Conservation (phyloP, 1,140 invertebrate genomes). For the Zaprionus davidi region DNA sequence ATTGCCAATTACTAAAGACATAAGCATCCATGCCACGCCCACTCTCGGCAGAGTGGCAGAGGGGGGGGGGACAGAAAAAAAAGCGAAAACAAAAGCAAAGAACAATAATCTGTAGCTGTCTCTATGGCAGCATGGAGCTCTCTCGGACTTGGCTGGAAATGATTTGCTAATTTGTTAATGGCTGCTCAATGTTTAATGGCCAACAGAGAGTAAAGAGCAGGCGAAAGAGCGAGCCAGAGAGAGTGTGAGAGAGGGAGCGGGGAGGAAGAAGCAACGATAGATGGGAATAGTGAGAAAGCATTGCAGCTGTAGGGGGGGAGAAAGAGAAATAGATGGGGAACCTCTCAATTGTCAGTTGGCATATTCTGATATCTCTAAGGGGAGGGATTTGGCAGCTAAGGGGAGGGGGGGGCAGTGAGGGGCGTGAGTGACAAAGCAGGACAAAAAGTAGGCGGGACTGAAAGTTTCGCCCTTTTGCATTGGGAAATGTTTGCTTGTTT, state of each 20-base stretch:
- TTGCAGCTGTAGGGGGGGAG: neutral
- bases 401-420: no score
- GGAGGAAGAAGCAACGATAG: neutral
- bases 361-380: conserved; percentile 21
- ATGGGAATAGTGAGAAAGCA: neutral
- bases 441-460: neutral
- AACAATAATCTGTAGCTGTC: conserved; percentile 36
- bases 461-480: conserved; percentile 16
- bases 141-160: conserved; percentile 36
- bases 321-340: conserved; percentile 3
- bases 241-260: neutral
- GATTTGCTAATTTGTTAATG: conserved; percentile 67
- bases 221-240: neutral
- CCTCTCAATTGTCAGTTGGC: conserved; percentile 30
- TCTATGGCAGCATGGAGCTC: conserved; percentile 9
- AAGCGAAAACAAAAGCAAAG: conserved; percentile 22
- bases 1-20: conserved; percentile 39
- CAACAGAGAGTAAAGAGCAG: conserved; percentile 18
- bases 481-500: conserved; percentile 36
- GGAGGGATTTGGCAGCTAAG: neutral
- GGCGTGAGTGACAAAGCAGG: neutral
- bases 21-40: conserved; percentile 1
- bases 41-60: no score
- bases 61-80: neutral
- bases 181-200: conserved; percentile 65